Evolutionary conservation across 2,888 invertebrate genomes (phyloP), one percentile per base, ranked within the genome.

Genomic region (Morpho helenor): DNA sequence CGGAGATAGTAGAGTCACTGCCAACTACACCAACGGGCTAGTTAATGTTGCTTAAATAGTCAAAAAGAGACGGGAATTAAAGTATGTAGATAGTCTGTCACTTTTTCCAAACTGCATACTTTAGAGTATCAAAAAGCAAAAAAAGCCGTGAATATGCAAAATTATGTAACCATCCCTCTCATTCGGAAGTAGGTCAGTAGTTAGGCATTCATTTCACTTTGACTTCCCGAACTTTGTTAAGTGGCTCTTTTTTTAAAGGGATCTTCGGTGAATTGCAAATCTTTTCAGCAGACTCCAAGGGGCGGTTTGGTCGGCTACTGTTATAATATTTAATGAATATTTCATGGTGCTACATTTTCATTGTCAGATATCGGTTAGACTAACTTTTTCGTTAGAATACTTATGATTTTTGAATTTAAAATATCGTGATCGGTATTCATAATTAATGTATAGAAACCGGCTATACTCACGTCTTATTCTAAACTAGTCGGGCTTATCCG

Each of bases 261-360:
- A 84, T 83, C 82, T 84, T 85, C 82, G 80, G 80, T 82, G 87
- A 87, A 88, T 86, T 87, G 87, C 86, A 88, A 88, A 88, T 88
- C 84, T 80, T 77, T 84, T 82, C 80, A 84, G 78, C 82, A 82
- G 79, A 82, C 84, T 87, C 80, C 82, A 84, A 83, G 84, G 79
- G 80, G 83, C 79, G 31, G 31, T 31, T 31, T 79, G 77, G 76
- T 77, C 76, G 72, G 79, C 73, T 80, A 78, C 83, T 84, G 82
- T 76, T 86, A 84, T 87, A 88, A 88, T 87, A 89, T 87, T 87
- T 84, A 83, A 89, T 87, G 86, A 85, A 87, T 87, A 87, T 88
- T 89, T 87, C 87, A 89, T 87, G 82, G 81, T 76, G 76, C 76
- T 75, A 75, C 79, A 76, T 83, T 87, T 85, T 79, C 83, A 84